A percentile compares a stretch with the other conserved stretches of the same genome.
Conservation (phyloP, 2,888 invertebrate species). For the Nipponacmea schrenckii region DNA sequence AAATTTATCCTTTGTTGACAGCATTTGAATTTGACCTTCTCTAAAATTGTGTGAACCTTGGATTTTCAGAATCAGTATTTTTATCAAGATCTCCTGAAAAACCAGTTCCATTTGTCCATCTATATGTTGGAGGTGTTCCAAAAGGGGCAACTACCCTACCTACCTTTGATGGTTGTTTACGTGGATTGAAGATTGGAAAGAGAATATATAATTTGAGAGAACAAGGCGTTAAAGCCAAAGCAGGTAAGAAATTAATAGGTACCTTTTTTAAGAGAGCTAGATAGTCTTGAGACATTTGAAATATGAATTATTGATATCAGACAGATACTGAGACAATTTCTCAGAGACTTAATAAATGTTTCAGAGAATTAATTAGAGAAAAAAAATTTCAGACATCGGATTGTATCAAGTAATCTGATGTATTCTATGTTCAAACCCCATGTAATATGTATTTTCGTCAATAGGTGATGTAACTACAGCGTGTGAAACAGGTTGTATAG, state of each 20-base stretch:
- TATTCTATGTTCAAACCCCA: no score
- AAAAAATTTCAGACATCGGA: no score
- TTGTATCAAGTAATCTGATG: no score
- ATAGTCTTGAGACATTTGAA: no score
- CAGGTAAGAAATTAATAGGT: slow-evolving; percentile 28
- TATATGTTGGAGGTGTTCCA: slow-evolving; percentile 55
- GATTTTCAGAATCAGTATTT: slow-evolving; percentile 41
- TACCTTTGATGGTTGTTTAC: slow-evolving; percentile 50
- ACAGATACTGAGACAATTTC: no score
- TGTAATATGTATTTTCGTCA: background rate
- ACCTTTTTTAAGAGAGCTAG: background rate
- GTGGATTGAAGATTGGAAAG: slow-evolving; percentile 52
- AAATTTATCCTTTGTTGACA: no score
- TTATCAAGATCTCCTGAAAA: slow-evolving; percentile 30
- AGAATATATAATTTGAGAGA: slow-evolving; percentile 40
- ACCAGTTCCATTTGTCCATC: slow-evolving; percentile 39
- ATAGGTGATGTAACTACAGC: slow-evolving; percentile 37
- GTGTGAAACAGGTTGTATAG: slow-evolving; percentile 53
- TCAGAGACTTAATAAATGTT: no score
- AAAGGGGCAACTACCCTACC: slow-evolving; percentile 30
- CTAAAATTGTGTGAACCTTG: background rate
- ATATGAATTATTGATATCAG: no score
- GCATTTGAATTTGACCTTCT: no score
- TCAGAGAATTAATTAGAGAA: no score
- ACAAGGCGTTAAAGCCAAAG: slow-evolving; percentile 18